Conservation (phyloP, 1,140 invertebrate species). For the Aphidius gifuensis region DNA sequence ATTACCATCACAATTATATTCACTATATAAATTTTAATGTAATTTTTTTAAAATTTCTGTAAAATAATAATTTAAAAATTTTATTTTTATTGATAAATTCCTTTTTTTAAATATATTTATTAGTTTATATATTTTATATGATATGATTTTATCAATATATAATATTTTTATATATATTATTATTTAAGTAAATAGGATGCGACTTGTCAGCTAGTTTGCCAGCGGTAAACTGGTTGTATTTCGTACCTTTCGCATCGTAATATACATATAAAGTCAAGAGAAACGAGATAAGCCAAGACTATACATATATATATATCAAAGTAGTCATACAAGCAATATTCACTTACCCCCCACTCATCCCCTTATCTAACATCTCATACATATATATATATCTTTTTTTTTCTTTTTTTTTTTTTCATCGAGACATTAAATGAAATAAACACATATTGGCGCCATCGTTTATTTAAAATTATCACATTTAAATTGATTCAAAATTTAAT, state of each 20-base stretch:
- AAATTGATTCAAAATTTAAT: too few relatives aligned
- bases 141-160: too few relatives aligned
- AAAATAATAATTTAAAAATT: neutral
- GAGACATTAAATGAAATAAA: too few relatives aligned
- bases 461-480: too few relatives aligned
- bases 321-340: neutral
- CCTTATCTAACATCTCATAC: neutral
- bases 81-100: neutral
- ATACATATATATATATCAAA: neutral
- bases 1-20: neutral
- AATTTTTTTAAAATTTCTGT: neutral
- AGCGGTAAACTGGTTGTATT: slow-evolving; percentile 43
- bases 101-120: too few relatives aligned
- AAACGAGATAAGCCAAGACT: slow-evolving; percentile 39
- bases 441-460: too few relatives aligned
- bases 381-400: too few relatives aligned
- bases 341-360: neutral
- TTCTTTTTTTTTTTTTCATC: too few relatives aligned
- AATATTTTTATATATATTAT: too few relatives aligned
- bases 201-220: slow-evolving; percentile 35
- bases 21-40: neutral
- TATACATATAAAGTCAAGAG: slow-evolving; percentile 42
- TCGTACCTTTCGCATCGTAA: slow-evolving; percentile 42
- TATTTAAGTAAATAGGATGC: too few relatives aligned
- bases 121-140: too few relatives aligned